phyloP scores from a whole-genome alignment of 37 sponge, comb jelly and placozoan genomes.

The Tethya wilhelma region DNA sequence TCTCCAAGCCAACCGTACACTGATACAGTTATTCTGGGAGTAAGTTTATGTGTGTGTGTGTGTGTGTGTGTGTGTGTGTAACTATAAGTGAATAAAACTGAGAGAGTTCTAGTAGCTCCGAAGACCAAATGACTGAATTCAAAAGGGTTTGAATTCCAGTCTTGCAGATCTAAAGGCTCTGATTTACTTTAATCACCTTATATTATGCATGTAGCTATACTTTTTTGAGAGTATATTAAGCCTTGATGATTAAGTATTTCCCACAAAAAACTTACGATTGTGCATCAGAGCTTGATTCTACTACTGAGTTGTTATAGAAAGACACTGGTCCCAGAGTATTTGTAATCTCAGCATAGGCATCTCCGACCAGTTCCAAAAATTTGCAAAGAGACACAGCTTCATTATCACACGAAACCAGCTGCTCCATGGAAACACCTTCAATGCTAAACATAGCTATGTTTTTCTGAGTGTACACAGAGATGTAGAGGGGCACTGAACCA shows the following conservation, averaged over 20 bases:
- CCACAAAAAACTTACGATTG: background rate
- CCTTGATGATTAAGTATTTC: constrained; percentile 1
- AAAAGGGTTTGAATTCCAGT: too few relatives aligned
- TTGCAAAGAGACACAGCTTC: background rate
- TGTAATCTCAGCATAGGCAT: background rate
- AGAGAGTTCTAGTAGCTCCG: background rate
- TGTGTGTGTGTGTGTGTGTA: constrained; percentile 18
- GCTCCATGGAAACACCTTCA: background rate
- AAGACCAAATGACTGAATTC: too few relatives aligned
- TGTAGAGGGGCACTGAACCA: constrained; percentile 14
- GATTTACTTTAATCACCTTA: too few relatives aligned
- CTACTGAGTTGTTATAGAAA: constrained; percentile 19
- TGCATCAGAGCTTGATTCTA: background rate
- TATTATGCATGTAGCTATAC: too few relatives aligned
- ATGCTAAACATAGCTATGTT: constrained; percentile 2
- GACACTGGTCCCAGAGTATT: background rate
- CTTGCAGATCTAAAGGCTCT: too few relatives aligned
- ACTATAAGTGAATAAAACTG: background rate
- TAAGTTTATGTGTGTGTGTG: constrained; percentile 27
- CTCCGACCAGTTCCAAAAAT: background rate
- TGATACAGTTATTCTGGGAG: constrained; percentile 10
- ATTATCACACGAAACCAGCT: background rate
- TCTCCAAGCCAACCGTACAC: constrained; percentile 38
- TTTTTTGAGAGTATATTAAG: too few relatives aligned
- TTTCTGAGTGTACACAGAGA: constrained; percentile 5